phyloP scores from a whole-genome alignment of 1,140 invertebrate genomes.

The Gonioctena quinquepunctata region DNA sequence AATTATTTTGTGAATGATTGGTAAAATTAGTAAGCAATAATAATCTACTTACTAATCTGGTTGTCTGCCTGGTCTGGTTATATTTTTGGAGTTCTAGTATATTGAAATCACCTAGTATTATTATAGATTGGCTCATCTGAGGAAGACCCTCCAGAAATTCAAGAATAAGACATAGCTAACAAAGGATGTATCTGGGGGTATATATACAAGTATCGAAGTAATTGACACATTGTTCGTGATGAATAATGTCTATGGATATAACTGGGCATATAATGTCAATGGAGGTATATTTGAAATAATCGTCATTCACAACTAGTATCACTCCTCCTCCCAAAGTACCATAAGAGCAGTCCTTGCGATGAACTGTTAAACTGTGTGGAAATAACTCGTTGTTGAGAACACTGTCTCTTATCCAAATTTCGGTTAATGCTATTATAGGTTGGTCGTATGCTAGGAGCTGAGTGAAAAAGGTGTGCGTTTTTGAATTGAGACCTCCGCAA shows the following conservation, averaged over 20 bases:
- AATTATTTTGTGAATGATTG: too few species aligned
- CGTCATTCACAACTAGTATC: background rate
- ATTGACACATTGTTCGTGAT: too few species aligned
- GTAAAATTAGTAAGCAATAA: too few species aligned
- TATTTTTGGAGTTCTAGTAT: too few species aligned
- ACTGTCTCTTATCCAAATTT: background rate
- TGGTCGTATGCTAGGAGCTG: background rate
- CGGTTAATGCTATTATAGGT: background rate
- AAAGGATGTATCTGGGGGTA: too few species aligned
- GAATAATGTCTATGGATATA: background rate
- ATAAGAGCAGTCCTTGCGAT: background rate
- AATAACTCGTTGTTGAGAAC: background rate
- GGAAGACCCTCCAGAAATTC: too few species aligned
- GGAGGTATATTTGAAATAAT: background rate
- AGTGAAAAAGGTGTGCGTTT: background rate
- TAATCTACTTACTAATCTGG: too few species aligned
- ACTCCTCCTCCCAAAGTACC: background rate
- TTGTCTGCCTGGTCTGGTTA: too few species aligned
- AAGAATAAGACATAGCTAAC: too few species aligned
- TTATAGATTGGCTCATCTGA: too few species aligned
- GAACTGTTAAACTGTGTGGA: background rate
- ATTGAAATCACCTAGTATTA: too few species aligned
- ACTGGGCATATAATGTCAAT: background rate
- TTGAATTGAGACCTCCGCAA: background rate
- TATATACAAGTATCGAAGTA: too few species aligned